A percentile compares a stretch with the other conserved stretches of the same genome.
phyloP scores from a whole-genome alignment of 2,888 invertebrate genomes.

The Poecilobothrus nobilitatus region DNA sequence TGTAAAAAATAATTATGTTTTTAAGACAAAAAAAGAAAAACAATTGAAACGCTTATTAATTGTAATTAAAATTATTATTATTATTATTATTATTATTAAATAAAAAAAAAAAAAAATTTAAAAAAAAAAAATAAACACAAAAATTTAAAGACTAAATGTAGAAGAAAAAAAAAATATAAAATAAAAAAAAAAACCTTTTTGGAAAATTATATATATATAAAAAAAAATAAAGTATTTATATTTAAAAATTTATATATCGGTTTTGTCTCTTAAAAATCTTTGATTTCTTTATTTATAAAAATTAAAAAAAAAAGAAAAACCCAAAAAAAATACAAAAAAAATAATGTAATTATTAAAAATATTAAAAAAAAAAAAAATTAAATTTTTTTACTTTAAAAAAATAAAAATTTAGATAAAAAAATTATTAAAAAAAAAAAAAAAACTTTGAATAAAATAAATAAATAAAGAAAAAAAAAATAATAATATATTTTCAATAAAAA shows the following conservation, averaged over 20 bases:
- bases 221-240: background rate
- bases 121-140: conserved; percentile 12
- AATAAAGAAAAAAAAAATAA: background rate
- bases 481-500: background rate
- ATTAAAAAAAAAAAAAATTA: background rate
- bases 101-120: conserved; percentile 15
- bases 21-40: conserved; percentile 22
- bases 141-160: conserved; percentile 15
- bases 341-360: background rate
- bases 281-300: background rate
- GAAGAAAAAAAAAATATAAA: conserved; percentile 12
- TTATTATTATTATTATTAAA: no score
- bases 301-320: background rate
- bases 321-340: background rate
- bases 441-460: background rate
- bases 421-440: background rate
- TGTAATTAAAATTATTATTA: conserved; percentile 2
- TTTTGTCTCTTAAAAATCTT: background rate
- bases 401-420: background rate
- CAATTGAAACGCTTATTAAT: conserved; percentile 7
- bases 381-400: background rate
- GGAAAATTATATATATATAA: background rate
- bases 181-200: conserved; percentile 11
- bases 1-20: conserved; percentile 20
- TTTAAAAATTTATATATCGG: conserved; percentile 2